phyloP scores from a whole-genome alignment of 2,888 invertebrate genomes.

The Lissonota sp. region DNA sequence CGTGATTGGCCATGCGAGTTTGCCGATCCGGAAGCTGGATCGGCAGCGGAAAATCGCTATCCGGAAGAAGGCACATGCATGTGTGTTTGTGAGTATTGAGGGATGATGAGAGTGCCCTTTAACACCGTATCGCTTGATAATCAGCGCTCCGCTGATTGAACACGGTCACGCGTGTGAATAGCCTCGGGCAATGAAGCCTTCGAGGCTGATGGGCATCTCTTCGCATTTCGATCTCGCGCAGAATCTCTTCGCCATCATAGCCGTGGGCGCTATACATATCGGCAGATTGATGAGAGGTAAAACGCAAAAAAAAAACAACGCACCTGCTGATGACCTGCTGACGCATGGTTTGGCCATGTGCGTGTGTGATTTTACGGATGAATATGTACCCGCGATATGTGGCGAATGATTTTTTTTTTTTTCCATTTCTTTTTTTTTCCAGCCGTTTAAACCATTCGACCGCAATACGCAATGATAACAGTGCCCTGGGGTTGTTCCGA shows the following conservation, averaged over 20 bases:
- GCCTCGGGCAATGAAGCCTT: conserved; percentile 68
- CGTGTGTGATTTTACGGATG: conserved; percentile 5
- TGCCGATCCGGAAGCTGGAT: conserved; percentile 45
- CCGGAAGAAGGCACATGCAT: neutral
- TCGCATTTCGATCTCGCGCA: conserved; percentile 16
- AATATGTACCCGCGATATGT: neutral
- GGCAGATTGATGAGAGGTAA: neutral
- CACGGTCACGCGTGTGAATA: conserved; percentile 65
- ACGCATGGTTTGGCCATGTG: neutral
- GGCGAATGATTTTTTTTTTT: neutral
- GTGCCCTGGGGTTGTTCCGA: neutral
- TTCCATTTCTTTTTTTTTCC: neutral
- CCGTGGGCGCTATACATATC: neutral
- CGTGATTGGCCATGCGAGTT: no score
- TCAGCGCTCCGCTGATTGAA: conserved; percentile 69
- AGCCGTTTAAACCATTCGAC: neutral
- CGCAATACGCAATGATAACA: neutral
- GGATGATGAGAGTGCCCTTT: conserved; percentile 16
- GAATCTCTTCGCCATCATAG: conserved; percentile 19
- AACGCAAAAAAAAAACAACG: conserved; percentile 12
- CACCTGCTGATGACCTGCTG: neutral
- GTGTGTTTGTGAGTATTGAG: neutral
- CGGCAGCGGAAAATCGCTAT: conserved; percentile 27
- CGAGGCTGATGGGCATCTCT: conserved; percentile 46
- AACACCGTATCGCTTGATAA: conserved; percentile 58